Percentiles rank a stretch among this genome's conserved stretches.
Evolutionary conservation across 2,888 invertebrate species (phyloP).

Genomic region (Sceliomorpha sp.): DNA sequence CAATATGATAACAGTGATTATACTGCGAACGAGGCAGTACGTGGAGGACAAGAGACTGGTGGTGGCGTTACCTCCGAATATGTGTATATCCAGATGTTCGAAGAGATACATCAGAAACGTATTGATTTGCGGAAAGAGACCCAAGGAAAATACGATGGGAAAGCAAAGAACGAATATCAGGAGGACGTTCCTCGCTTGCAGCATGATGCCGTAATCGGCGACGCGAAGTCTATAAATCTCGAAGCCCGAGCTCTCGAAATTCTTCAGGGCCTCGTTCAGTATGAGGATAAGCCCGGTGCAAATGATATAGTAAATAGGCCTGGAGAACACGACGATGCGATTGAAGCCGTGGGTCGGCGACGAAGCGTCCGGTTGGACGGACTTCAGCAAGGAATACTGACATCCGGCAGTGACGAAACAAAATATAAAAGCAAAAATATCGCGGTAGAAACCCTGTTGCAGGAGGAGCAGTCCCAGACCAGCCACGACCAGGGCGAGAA

Average conservation of each 20-base stretch:
- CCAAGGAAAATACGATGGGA: slow-evolving; percentile 96
- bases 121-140: slow-evolving; percentile 97
- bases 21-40: slow-evolving; percentile 90
- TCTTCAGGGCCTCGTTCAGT: slow-evolving; percentile 77
- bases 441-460: slow-evolving; percentile 92
- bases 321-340: slow-evolving; percentile 94
- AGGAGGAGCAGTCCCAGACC: slow-evolving; percentile 91
- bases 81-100: slow-evolving; percentile 96
- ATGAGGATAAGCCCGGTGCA: slow-evolving; percentile 81
- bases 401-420: slow-evolving; percentile 99
- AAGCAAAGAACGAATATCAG: slow-evolving; percentile 92
- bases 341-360: slow-evolving; percentile 99
- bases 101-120: slow-evolving; percentile 98
- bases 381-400: slow-evolving; percentile 97
- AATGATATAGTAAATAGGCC: slow-evolving; percentile 95
- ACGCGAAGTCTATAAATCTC: slow-evolving; percentile 81
- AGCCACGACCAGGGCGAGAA: slow-evolving; percentile 92
- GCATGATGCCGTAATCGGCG: slow-evolving; percentile 84
- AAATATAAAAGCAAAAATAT: slow-evolving; percentile 95
- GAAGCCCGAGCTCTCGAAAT: slow-evolving; percentile 78
- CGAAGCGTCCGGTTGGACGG: slow-evolving; percentile 99
- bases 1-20: slow-evolving; percentile 88
- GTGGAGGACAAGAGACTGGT: slow-evolving; percentile 91
- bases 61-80: slow-evolving; percentile 94
- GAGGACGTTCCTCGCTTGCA: slow-evolving; percentile 87